Evolutionary conservation across 2,888 invertebrate genomes (phyloP).

Genomic region (Pteria penguin): DNA sequence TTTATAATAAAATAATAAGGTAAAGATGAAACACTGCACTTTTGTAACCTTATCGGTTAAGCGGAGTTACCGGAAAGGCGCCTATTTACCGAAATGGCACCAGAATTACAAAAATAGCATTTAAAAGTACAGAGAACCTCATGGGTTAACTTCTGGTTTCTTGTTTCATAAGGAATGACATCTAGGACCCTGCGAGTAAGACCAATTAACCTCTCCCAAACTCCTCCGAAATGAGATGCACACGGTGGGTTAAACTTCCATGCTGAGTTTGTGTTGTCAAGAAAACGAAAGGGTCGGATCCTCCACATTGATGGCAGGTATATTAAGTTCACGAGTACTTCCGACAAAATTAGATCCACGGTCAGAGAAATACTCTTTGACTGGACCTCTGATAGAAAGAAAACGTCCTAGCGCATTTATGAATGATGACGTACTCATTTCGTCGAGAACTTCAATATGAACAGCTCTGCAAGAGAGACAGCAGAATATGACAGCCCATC

Average conservation of each 20-base stretch:
- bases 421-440: background rate
- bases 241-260: background rate
- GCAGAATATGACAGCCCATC: background rate
- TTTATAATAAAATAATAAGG: no score
- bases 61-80: no score
- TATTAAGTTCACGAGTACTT: background rate
- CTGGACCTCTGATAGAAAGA: background rate
- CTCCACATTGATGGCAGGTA: background rate
- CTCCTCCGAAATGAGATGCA: background rate
- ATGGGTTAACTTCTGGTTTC: background rate
- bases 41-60: no score
- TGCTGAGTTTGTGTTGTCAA: background rate
- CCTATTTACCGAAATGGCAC: no score
- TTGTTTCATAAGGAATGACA: background rate
- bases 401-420: background rate
- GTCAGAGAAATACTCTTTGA: background rate
- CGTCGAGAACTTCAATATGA: background rate
- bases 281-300: background rate
- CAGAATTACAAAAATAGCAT: no score
- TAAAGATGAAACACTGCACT: no score
- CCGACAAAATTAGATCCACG: background rate
- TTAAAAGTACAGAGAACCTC: constrained; percentile 1
- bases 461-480: constrained; percentile 4
- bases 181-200: background rate
- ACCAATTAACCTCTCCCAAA: background rate